Percentiles rank a stretch among this genome's conserved stretches.
phyloP scores from a whole-genome alignment of 2,113 vertebrate species.

The Paracanthobrama guichenoti region DNA sequence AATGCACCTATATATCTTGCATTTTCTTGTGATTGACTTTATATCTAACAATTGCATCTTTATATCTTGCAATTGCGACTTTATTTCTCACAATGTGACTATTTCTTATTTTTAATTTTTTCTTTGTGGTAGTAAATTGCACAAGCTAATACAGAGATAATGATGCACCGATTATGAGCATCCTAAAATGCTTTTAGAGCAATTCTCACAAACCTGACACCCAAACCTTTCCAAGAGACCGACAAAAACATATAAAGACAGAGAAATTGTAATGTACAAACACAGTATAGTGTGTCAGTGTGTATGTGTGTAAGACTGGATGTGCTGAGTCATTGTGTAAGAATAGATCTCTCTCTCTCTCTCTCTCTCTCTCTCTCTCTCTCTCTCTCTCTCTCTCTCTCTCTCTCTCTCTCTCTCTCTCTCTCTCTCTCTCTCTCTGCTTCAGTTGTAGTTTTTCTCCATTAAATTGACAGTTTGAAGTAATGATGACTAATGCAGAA shows the following conservation, averaged over 20 bases:
- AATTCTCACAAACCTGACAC: background rate
- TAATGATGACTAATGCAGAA: slow-evolving; percentile 19
- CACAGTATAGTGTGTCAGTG: background rate
- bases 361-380: slow-evolving; percentile 47
- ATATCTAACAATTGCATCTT: no score
- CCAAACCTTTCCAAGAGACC: background rate
- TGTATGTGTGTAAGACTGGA: slow-evolving; percentile 2
- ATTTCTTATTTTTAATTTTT: background rate
- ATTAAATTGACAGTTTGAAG: slow-evolving; percentile 22
- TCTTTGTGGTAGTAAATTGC: background rate
- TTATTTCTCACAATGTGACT: background rate
- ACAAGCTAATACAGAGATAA: slow-evolving; percentile 9
- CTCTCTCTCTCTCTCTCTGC: slow-evolving; percentile 52
- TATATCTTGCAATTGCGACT: background rate
- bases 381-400: slow-evolving; percentile 37
- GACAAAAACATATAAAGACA: slow-evolving; percentile 12
- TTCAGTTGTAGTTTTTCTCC: slow-evolving; percentile 59
- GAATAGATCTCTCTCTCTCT: slow-evolving; percentile 50
- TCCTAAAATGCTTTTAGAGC: slow-evolving; percentile 8
- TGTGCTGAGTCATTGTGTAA: slow-evolving; percentile 36
- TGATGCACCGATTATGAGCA: background rate
- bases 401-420: slow-evolving; percentile 51
- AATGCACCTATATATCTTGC: background rate
- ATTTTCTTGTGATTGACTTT: background rate
- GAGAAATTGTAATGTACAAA: slow-evolving; percentile 9